Evolutionary conservation across 2,797 vertebrate genomes (phyloP).

Genomic region (Moxostoma hubbsi): DNA sequence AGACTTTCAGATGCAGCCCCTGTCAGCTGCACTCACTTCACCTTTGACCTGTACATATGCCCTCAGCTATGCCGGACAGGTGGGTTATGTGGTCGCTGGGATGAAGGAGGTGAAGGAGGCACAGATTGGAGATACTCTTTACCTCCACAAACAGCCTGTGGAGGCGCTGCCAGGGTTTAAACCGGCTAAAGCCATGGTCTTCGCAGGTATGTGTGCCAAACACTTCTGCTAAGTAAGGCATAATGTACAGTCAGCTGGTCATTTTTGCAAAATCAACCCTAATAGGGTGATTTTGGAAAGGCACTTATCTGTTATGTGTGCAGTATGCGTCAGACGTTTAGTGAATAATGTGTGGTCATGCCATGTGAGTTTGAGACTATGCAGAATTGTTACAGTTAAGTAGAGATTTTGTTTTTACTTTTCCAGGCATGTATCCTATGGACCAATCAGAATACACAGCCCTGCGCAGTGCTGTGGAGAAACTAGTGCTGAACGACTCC

Average conservation of each 20-base stretch:
- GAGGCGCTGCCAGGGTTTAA: constrained; percentile 93
- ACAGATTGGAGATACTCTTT: constrained; percentile 95
- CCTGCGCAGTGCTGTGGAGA: constrained; percentile 90
- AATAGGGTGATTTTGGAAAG: too few relatives aligned
- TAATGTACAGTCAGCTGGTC: too few relatives aligned
- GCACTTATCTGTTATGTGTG: too few relatives aligned
- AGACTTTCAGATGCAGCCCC: not conserved
- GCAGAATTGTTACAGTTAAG: not conserved
- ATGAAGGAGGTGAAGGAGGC: constrained; percentile 98
- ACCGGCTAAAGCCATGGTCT: constrained; percentile 96
- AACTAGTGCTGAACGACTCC: constrained; percentile 93
- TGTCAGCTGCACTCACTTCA: too few relatives aligned
- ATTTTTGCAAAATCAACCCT: too few relatives aligned
- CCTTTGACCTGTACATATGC: not conserved
- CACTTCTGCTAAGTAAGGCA: too few relatives aligned
- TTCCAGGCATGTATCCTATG: constrained; percentile 90
- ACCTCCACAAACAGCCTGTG: constrained; percentile 87
- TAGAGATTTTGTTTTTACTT: not conserved
- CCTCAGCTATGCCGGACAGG: constrained; percentile 92
- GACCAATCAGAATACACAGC: constrained; percentile 92
- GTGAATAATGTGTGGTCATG: too few relatives aligned
- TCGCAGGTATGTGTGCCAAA: constrained; percentile 84
- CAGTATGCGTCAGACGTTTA: too few relatives aligned
- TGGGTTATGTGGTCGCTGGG: constrained; percentile 93
- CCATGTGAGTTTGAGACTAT: too few relatives aligned